These are phyloP conservation scores for Pterophyllum scalare DNA, from an alignment of 2,113 vertebrate genomes.

Conservation along the genomic window DNA sequence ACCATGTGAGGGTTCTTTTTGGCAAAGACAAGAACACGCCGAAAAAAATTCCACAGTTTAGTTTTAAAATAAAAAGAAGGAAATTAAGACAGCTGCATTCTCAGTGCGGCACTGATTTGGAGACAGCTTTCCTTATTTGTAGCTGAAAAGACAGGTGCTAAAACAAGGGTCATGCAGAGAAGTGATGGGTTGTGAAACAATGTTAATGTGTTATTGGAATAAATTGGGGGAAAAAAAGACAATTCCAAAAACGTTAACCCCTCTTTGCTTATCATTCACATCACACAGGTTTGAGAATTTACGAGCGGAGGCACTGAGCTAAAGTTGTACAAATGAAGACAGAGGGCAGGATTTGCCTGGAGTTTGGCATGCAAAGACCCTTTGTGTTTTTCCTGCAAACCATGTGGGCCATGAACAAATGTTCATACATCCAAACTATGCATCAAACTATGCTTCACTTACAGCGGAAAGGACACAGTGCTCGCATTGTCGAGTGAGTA, in stretches of 20 bases:
- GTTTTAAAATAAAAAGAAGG: neutral
- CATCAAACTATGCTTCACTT: conserved; percentile 36
- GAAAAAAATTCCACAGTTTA: neutral
- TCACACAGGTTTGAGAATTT: neutral
- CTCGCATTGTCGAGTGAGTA: conserved; percentile 55
- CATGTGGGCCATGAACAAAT: conserved; percentile 45
- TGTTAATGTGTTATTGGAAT: neutral
- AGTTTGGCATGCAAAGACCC: conserved; percentile 7
- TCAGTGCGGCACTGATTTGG: conserved; percentile 9
- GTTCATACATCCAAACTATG: conserved; percentile 55
- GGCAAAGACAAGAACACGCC: neutral
- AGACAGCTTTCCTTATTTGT: neutral
- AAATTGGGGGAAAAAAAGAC: neutral
- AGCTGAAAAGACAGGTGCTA: conserved; percentile 22
- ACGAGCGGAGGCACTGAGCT: too few relatives aligned
- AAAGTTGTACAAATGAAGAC: neutral
- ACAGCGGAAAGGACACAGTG: conserved; percentile 29
- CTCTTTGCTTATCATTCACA: neutral
- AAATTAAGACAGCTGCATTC: conserved; percentile 1
- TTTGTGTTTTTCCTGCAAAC: conserved; percentile 3
- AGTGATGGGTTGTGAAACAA: neutral
- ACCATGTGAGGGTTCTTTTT: neutral
- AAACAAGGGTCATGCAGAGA: neutral
- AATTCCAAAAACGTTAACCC: neutral
- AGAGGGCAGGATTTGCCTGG: neutral